These are phyloP conservation scores for Neelides folsomi DNA, from an alignment of 2,888 invertebrate species.

Conservation along the genomic window DNA sequence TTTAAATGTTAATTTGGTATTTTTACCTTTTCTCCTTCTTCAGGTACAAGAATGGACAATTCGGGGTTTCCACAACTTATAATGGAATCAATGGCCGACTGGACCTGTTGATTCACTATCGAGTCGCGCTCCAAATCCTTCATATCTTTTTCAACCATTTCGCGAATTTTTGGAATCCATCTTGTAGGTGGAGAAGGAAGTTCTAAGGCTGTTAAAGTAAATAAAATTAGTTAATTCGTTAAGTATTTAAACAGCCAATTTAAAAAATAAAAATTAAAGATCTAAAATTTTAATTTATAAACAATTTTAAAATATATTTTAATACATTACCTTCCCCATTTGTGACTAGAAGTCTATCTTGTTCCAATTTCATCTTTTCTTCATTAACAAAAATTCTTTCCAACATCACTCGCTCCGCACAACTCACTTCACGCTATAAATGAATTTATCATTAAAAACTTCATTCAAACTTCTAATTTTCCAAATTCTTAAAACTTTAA, in stretches of 20 bases:
- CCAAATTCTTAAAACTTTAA: not conserved
- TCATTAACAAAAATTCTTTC: slow-evolving; percentile 32
- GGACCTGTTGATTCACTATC: slow-evolving; percentile 31
- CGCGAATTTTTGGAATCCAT: slow-evolving; percentile 29
- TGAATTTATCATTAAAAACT: not conserved
- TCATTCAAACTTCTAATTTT: not conserved
- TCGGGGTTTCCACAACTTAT: slow-evolving; percentile 26
- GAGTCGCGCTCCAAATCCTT: slow-evolving; percentile 31
- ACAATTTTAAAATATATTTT: not conserved
- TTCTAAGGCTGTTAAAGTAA: slow-evolving; percentile 21
- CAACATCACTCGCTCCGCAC: slow-evolving; percentile 32
- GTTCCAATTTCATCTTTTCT: slow-evolving; percentile 18
- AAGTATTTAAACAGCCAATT: not conserved
- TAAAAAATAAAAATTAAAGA: too few species aligned
- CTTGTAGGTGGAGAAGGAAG: slow-evolving; percentile 27
- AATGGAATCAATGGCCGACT: slow-evolving; percentile 33
- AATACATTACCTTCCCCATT: slow-evolving; percentile 28
- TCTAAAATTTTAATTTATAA: not conserved
- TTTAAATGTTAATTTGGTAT: not conserved
- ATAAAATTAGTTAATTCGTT: not conserved
- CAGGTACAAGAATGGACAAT: slow-evolving; percentile 12
- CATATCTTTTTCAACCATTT: slow-evolving; percentile 31
- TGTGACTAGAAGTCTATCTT: slow-evolving; percentile 19
- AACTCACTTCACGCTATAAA: slow-evolving; percentile 28
- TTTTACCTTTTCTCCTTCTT: slow-evolving; percentile 29